These are phyloP conservation scores for Criorhina ranunculi DNA, from an alignment of 2,888 invertebrate genomes.

Conservation along the genomic window DNA sequence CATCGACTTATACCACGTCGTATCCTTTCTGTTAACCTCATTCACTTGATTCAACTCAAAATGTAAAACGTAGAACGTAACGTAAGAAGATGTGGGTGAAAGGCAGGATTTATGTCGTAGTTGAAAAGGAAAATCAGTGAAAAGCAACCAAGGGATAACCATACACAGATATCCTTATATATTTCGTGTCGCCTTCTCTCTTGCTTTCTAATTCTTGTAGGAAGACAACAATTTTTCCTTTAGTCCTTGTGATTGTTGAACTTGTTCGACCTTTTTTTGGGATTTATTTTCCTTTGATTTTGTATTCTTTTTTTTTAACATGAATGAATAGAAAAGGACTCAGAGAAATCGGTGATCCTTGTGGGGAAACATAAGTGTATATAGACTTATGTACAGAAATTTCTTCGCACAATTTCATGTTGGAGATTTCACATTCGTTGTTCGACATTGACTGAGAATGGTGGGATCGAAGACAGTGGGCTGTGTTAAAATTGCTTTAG, in stretches of 20 bases:
- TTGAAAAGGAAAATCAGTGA: conserved; percentile 21
- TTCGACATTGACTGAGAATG: background rate
- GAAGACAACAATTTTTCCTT: conserved; percentile 36
- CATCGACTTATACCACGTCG: too few relatives aligned
- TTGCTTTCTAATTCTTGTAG: conserved; percentile 21
- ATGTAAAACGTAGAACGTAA: background rate
- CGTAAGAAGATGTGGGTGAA: background rate
- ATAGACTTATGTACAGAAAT: background rate
- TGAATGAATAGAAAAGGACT: conserved; percentile 4
- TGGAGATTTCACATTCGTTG: background rate
- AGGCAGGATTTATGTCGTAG: background rate
- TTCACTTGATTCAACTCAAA: background rate
- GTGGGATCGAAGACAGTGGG: background rate
- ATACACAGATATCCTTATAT: conserved; percentile 24
- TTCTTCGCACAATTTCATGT: background rate
- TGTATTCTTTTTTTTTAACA: conserved; percentile 32
- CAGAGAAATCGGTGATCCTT: conserved; percentile 26
- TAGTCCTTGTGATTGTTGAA: conserved; percentile 62
- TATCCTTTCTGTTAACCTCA: background rate
- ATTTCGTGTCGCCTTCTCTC: conserved; percentile 2
- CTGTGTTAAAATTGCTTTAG: too few relatives aligned
- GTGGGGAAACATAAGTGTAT: background rate
- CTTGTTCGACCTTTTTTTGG: conserved; percentile 62
- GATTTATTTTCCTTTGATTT: conserved; percentile 51
- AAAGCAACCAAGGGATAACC: conserved; percentile 18